Evolutionary conservation across 1,140 invertebrate genomes (phyloP).

Genomic region (Agrypnia vestita): DNA sequence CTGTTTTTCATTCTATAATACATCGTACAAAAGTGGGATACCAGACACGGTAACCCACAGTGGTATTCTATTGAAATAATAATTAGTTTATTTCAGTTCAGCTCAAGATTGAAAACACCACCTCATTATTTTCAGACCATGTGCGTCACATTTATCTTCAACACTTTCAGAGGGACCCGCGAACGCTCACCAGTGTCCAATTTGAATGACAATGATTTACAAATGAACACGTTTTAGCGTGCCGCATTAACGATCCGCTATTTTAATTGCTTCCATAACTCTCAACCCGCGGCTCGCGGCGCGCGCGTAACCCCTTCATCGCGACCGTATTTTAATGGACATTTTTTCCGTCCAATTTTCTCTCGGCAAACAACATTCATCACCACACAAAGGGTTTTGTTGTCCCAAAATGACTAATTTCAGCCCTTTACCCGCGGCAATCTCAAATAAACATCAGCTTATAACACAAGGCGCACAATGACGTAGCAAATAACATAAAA

Average conservation of each 20-base stretch:
- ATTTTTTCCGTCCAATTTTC: constrained; percentile 42
- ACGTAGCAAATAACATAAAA: constrained; percentile 18
- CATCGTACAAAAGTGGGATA: too few relatives aligned
- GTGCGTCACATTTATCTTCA: not conserved
- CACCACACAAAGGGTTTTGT: constrained; percentile 35
- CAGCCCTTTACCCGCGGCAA: constrained; percentile 34
- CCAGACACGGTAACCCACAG: too few relatives aligned
- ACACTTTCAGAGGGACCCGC: not conserved
- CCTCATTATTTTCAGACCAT: not conserved
- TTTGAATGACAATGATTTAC: not conserved
- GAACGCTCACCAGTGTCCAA: not conserved
- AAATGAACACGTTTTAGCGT: not conserved
- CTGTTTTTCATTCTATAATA: too few relatives aligned
- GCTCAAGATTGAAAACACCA: not conserved
- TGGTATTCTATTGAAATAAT: too few relatives aligned
- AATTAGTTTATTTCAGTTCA: too few relatives aligned
- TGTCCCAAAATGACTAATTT: constrained; percentile 43
- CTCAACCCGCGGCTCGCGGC: not conserved
- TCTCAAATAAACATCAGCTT: constrained; percentile 38
- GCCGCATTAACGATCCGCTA: not conserved
- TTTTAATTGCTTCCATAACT: not conserved
- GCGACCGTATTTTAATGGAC: not conserved
- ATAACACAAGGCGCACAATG: constrained; percentile 14
- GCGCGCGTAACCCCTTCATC: not conserved
- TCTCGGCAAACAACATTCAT: constrained; percentile 41